Evolutionary conservation across 2,888 invertebrate genomes (phyloP).

Genomic region (Ennomos quercinarius): DNA sequence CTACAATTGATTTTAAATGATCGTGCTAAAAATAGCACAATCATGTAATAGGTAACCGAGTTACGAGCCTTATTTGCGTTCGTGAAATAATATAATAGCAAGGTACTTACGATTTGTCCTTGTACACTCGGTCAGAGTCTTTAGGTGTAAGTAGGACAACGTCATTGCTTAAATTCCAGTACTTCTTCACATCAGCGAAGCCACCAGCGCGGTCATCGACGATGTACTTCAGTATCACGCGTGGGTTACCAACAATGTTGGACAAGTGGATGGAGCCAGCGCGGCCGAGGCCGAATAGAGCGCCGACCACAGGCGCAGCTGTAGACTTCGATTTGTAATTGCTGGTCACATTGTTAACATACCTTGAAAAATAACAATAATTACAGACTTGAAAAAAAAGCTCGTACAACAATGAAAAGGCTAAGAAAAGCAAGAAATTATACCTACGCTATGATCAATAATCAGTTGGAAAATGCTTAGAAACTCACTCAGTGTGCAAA

Average conservation of each 20-base stretch:
- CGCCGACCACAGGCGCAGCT: slow-evolving; percentile 68
- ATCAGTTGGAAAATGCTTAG: too few species aligned
- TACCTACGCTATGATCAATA: too few species aligned
- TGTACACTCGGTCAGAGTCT: slow-evolving; percentile 76
- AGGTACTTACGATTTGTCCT: slow-evolving; percentile 77
- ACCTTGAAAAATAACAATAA: slow-evolving; percentile 56
- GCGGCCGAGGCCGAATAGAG: slow-evolving; percentile 86
- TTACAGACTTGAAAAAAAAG: too few species aligned
- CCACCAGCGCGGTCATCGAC: slow-evolving; percentile 81
- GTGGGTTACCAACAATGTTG: slow-evolving; percentile 75
- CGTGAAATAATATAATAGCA: too few species aligned
- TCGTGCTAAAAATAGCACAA: not conserved
- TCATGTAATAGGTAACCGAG: too few species aligned
- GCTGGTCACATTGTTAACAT: slow-evolving; percentile 65
- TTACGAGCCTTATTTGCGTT: too few species aligned
- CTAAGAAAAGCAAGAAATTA: too few species aligned
- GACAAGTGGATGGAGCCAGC: slow-evolving; percentile 86
- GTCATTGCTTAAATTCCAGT: slow-evolving; percentile 78
- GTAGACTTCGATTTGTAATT: slow-evolving; percentile 48
- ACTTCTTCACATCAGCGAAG: slow-evolving; percentile 71
- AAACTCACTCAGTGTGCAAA: slow-evolving; percentile 74
- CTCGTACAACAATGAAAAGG: too few species aligned
- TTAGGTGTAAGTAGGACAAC: slow-evolving; percentile 77
- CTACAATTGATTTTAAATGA: slow-evolving; percentile 2
- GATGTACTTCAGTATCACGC: slow-evolving; percentile 82